These are phyloP conservation scores for Acanthococcus lagerstroemiae DNA, from an alignment of 2,888 invertebrate genomes.

Conservation along the genomic window DNA sequence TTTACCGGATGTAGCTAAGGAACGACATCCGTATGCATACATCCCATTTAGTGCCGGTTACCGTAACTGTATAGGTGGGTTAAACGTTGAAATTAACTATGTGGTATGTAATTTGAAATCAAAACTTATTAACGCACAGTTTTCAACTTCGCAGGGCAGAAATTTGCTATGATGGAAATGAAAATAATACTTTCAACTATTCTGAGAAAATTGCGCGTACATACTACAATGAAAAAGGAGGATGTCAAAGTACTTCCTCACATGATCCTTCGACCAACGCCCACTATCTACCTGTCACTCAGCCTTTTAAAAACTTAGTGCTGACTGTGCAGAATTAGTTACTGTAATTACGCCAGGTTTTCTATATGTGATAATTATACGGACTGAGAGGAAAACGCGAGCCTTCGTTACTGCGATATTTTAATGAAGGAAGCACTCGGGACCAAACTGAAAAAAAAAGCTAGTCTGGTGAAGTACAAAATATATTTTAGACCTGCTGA, in stretches of 20 bases:
- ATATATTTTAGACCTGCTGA: too few species aligned
- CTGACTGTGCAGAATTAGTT: too few species aligned
- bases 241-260: slow-evolving; percentile 31
- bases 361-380: too few species aligned
- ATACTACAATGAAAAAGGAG: slow-evolving; percentile 34
- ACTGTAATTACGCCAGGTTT: too few species aligned
- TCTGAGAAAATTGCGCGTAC: slow-evolving; percentile 34
- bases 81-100: not conserved
- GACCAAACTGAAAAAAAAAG: too few species aligned
- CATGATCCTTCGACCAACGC: slow-evolving; percentile 18
- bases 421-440: too few species aligned
- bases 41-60: slow-evolving; percentile 46
- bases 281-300: slow-evolving; percentile 9
- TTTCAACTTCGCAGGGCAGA: slow-evolving; percentile 35
- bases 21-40: slow-evolving; percentile 44
- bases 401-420: too few species aligned
- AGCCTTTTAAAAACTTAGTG: too few species aligned
- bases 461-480: too few species aligned
- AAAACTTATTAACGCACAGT: too few species aligned
- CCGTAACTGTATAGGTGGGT: slow-evolving; percentile 42
- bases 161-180: slow-evolving; percentile 38
- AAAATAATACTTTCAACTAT: slow-evolving; percentile 37
- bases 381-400: too few species aligned
- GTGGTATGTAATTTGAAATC: not conserved
- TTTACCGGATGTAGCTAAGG: slow-evolving; percentile 40